Evolutionary conservation across 2,797 vertebrate species (phyloP), one percentile per base, ranked within the genome.

Genomic region (Betta splendens): DNA sequence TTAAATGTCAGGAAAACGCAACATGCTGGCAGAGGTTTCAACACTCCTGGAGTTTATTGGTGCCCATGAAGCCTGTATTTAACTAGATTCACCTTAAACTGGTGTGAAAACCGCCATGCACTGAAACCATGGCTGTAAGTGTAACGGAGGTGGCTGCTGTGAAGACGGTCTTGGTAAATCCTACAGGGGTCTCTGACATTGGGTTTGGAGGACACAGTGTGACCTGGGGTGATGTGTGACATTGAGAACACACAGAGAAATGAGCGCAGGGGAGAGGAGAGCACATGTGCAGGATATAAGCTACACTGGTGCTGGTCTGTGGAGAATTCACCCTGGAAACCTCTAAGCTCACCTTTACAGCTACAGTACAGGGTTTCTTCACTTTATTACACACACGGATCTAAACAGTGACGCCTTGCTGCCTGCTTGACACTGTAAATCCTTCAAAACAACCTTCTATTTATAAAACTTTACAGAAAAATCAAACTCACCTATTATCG

Each of bases 161-260:
- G 37, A 21, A 38, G 23, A 26, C 23, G 16, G 53, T 63, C 42
- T 13, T 35, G 57, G 53, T 40, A 53, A 52, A 39, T 62, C 61
- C 63, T 48, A 54, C 47, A 64, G 74, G 58, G 67, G 72, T 67
- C 40, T 63, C 44, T 77, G 76, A 79, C 79, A 78, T 58, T 78
- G 79, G 72, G 73, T 61, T 60, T 50, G 47, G 60, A 84, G 62
- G 75, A 82, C 73, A 80, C 54, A 9, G 18, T 61, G 68, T 75
- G 65, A 79, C 83, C 62, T n/a, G 58, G 63, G 77, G 80, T 73
- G 57, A 85, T 84, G 75, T 69, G 21, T 78, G 82, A 85, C 82
- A 78, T 83, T 83, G 81, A 64, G 38, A 72, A 40, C 40, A 52
- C 22, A 53, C 50, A 48, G 57, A 64, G 66, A 32, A 49, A 64